phyloP scores from a whole-genome alignment of 2,797 vertebrate genomes.

The Buceros bicornis region DNA sequence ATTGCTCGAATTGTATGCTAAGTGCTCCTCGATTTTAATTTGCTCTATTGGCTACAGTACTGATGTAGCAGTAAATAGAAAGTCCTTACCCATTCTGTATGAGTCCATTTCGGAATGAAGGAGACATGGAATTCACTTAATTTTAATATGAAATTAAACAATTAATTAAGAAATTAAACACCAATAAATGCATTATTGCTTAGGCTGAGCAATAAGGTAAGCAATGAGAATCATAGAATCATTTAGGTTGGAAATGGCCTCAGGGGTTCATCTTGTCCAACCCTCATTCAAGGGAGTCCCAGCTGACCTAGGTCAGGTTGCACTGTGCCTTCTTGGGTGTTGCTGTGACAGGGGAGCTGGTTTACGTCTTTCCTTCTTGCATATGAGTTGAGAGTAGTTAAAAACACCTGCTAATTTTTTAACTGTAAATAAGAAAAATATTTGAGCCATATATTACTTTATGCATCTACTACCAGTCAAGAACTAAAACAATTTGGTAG shows the following conservation, averaged over 20 bases:
- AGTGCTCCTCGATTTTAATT: neutral
- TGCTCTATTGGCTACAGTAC: neutral
- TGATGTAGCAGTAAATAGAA: neutral
- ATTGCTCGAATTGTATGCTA: neutral
- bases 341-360: neutral
- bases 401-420: neutral
- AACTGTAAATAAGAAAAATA: neutral
- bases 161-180: neutral
- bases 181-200: neutral
- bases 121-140: neutral
- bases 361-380: neutral
- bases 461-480: neutral
- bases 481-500: neutral
- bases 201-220: neutral
- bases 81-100: neutral
- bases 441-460: neutral
- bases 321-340: neutral
- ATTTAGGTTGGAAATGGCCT: neutral
- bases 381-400: rapidly evolving
- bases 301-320: rapidly evolving
- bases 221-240: neutral
- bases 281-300: neutral
- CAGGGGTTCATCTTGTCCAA: neutral
- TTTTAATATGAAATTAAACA: neutral
- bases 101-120: neutral